Percentiles rank a stretch among this genome's conserved stretches.
These are phyloP conservation scores for Diaperis boleti DNA, from an alignment of 2,888 invertebrate genomes.

Conservation along the genomic window DNA sequence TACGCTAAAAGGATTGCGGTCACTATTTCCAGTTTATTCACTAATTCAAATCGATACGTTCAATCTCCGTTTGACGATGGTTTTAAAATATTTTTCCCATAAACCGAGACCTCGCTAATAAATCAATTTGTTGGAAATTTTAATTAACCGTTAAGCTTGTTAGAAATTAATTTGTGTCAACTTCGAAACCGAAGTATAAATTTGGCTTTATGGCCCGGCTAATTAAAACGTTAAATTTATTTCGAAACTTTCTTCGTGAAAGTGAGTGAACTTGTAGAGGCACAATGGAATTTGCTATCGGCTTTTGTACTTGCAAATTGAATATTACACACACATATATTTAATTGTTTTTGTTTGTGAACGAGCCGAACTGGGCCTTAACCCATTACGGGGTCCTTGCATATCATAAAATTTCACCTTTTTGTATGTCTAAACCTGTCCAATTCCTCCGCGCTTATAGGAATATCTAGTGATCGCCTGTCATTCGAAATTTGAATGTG, in stretches of 20 bases:
- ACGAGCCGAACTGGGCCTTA: too few relatives aligned
- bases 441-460: too few relatives aligned
- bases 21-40: conserved; percentile 13
- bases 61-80: not conserved
- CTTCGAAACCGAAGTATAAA: conserved; percentile 15
- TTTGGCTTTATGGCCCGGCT: conserved; percentile 11
- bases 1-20: conserved; percentile 11
- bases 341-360: too few relatives aligned
- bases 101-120: conserved; percentile 11
- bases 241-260: conserved; percentile 23
- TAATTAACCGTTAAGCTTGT: conserved; percentile 30
- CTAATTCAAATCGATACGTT: not conserved
- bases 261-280: conserved; percentile 3
- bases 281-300: conserved; percentile 9
- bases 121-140: conserved; percentile 31
- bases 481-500: too few relatives aligned
- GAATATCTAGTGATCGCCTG: too few relatives aligned
- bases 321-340: too few relatives aligned
- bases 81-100: conserved; percentile 12
- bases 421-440: too few relatives aligned
- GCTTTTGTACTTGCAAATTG: too few relatives aligned
- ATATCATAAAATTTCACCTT: too few relatives aligned
- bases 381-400: too few relatives aligned
- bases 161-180: conserved; percentile 25
- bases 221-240: conserved; percentile 27